Conservation (phyloP, 2,888 invertebrate species). For the Napeogenes inachia region DNA sequence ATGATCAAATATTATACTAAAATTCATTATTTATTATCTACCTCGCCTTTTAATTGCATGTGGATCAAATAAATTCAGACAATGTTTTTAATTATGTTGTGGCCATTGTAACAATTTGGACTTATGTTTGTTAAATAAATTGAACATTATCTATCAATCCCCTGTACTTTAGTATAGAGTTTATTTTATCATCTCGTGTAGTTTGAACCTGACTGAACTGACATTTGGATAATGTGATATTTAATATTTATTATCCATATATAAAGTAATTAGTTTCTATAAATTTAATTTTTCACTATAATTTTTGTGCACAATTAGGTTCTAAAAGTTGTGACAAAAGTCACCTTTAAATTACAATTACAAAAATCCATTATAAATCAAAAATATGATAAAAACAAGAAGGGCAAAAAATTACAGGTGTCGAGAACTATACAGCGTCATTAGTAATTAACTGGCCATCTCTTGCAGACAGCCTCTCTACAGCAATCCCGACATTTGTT, state of each 20-base stretch:
- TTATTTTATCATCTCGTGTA: conserved; percentile 15
- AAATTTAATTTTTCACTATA: conserved; percentile 22
- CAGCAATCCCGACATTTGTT: no score
- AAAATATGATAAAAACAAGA: no score
- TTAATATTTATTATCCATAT: conserved; percentile 63
- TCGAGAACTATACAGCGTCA: no score
- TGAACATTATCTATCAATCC: no score
- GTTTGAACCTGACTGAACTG: conserved; percentile 60
- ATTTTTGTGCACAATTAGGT: conserved; percentile 30
- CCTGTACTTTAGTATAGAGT: no score
- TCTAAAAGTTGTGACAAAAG: neutral
- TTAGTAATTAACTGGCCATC: no score
- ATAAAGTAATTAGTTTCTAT: conserved; percentile 57
- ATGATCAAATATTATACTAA: neutral
- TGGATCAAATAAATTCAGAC: neutral
- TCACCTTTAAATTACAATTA: neutral
- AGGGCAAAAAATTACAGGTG: no score
- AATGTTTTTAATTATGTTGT: no score
- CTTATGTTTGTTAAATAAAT: no score
- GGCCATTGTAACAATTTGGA: no score
- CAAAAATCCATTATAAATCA: no score
- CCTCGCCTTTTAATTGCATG: conserved; percentile 46
- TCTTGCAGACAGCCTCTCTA: no score
- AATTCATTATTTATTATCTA: conserved; percentile 44
- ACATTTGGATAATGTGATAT: conserved; percentile 76